Base-by-base conservation (phyloP, 2,797 vertebrate species). In the Coreius guichenoti region DNA sequence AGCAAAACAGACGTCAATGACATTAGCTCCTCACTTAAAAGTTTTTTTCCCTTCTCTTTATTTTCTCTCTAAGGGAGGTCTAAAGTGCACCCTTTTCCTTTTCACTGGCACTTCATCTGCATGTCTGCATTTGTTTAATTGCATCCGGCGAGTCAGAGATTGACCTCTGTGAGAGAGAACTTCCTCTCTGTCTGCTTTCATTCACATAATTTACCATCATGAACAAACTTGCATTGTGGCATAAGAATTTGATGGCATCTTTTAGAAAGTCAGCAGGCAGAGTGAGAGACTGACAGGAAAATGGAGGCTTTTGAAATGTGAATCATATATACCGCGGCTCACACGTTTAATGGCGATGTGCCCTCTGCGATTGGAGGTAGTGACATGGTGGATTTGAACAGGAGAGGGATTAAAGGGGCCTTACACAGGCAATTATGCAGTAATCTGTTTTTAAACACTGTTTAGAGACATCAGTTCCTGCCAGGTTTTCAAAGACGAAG, bases 371-470 rank as follows among this genome's bases (percentile, higher is more conserved):
- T 84, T 80, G 26, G 79, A 89, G 89, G 89, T 90, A 88, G 84
- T 75, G 88, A 86, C 87, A 88, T 86, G 87, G 87, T 67, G 87
- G 88, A 90, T 91, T 89, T 89, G 87, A 89, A 87, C 84, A 89
- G 87, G 85, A 86, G 87, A 88, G 81, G 81, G 91, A 92, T 92
- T 90, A 88, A 85, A 90, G 84, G 85, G 74, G 83, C 82, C 86
- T 90, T 89, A 89, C 85, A 84, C 87, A 86, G 78, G 84, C 87
- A 90, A 91, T 92, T 92, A 90, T 84, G 84, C 86, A 78, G 81
- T 90, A 91, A 92, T 87, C 87, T 89, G 89, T 90, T 89, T 89
- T 90, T 87, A 89, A 91, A 88, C 88, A 89, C 84, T 89, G 86
- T 90, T 91, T 89, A 89, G 88, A 90, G 86, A 80, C 82, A 83